Percentiles rank a stretch among this genome's conserved stretches.
These are phyloP conservation scores for Sylvicola cinctus DNA, from an alignment of 2,888 invertebrate species.

Conservation along the genomic window DNA sequence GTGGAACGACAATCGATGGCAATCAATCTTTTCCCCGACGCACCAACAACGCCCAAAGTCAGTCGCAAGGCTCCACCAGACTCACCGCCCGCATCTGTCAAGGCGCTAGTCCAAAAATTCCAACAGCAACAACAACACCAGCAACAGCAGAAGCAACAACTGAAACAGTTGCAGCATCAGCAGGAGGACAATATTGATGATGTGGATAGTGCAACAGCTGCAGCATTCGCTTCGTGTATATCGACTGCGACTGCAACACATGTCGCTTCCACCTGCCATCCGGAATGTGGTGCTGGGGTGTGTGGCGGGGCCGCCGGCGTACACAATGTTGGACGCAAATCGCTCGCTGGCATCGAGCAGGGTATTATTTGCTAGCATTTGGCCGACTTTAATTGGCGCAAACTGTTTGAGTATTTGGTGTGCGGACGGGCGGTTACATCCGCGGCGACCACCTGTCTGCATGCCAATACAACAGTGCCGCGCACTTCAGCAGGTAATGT, in stretches of 20 bases:
- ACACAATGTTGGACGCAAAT: constrained; percentile 1
- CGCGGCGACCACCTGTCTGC: too few species aligned
- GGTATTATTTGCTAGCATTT: constrained; percentile 25
- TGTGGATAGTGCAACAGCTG: background rate
- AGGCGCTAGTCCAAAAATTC: constrained; percentile 25
- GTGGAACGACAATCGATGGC: background rate
- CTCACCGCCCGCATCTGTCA: constrained; percentile 26
- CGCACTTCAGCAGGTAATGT: too few species aligned
- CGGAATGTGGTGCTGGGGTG: background rate
- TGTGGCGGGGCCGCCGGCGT: background rate
- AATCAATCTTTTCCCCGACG: constrained; percentile 33
- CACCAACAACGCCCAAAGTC: constrained; percentile 44
- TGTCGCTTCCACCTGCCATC: too few species aligned
- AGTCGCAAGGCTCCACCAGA: constrained; percentile 37
- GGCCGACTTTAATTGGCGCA: background rate
- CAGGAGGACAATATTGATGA: constrained; percentile 5
- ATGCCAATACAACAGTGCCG: too few species aligned
- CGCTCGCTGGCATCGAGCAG: constrained; percentile 18
- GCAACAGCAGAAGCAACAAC: constrained; percentile 6
- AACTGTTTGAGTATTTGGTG: too few species aligned
- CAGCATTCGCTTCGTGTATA: background rate
- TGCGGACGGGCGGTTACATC: too few species aligned
- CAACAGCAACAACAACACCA: constrained; percentile 16
- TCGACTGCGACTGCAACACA: too few species aligned
- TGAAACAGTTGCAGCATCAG: constrained; percentile 7